Base-by-base conservation (phyloP, 2,888 invertebrate species). In the Cheilosia scutellata region DNA sequence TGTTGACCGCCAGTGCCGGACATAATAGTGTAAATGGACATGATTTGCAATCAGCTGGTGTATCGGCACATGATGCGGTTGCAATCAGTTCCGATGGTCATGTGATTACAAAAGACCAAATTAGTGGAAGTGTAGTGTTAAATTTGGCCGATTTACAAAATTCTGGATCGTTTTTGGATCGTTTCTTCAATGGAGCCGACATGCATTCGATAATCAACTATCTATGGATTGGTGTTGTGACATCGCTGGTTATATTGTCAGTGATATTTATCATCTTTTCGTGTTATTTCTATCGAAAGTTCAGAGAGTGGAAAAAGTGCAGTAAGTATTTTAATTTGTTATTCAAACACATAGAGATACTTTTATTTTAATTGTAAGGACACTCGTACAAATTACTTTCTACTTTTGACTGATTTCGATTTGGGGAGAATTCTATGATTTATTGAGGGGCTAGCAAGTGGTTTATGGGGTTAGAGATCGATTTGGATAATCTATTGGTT, bases 221-320 rank as follows among this genome's bases (percentile, higher is more conserved):
- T 89, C 87, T 92, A 87, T 92, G 92, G 92, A 91, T 92, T 88
- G 92, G 92, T 62, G 91, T 92, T 44, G 92, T 92, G 75, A 91
- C 90, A 57, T 90, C 92, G 2, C 82, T 92, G 88, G 89, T 92
- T 47, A 88, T 92, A 25, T 88, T 92, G 20, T 92, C 92, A 0
- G 88, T 92, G 74, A 89, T 92, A 79, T 92, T 92, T 77, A 91
- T 92, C 51, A 71, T 92, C 55, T 92, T 92, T 88, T 92, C 92
- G 76, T 91, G 91, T 76, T 92, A 92, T 79, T 92, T 92, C 89
- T 92, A 92, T 83, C 90, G 92, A 66, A 92, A 92, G 83, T 92
- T 92, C 87, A 90, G 91, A 77, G 90, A 92, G 89, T 92, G 92
- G 92, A 92, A 92, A 79, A 92, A 92, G 86, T 92, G 92, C 92